Evolutionary conservation across 2,113 vertebrate species (phyloP).

Genomic region (Lamprotornis superbus): DNA sequence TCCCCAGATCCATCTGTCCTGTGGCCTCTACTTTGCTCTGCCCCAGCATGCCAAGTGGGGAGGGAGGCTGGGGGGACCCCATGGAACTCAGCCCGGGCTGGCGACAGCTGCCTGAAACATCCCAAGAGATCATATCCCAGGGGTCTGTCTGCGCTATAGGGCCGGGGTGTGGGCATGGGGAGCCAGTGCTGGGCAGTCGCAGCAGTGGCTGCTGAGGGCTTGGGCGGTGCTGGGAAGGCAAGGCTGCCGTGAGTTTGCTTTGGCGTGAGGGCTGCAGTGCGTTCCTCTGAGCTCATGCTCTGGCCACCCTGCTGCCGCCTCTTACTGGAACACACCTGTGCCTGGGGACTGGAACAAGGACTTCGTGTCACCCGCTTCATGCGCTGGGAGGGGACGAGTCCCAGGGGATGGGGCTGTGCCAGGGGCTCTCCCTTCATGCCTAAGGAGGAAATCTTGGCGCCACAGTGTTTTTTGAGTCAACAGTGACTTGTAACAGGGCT

Average conservation of each 20-base stretch:
- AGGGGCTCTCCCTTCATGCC: neutral
- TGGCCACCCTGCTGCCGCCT: neutral
- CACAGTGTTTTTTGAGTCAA: neutral
- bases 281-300: slow-evolving; percentile 34
- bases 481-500: neutral
- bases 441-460: neutral
- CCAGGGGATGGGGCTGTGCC: neutral
- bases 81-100: neutral
- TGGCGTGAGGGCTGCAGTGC: neutral
- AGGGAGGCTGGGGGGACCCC: fast-evolving
- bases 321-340: slow-evolving; percentile 25
- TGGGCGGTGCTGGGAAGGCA: neutral
- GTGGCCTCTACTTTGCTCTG: slow-evolving; percentile 26
- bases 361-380: fast-evolving
- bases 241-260: neutral
- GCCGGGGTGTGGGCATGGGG: fast-evolving
- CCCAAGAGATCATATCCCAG: fast-evolving
- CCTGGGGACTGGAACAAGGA: neutral
- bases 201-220: neutral
- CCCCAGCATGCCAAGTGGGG: neutral
- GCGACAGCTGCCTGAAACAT: neutral
- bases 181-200: fast-evolving
- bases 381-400: fast-evolving
- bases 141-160: fast-evolving
- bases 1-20: neutral